Conservation (phyloP, 2,113 vertebrate species). For the Aptenodytes patagonicus region DNA sequence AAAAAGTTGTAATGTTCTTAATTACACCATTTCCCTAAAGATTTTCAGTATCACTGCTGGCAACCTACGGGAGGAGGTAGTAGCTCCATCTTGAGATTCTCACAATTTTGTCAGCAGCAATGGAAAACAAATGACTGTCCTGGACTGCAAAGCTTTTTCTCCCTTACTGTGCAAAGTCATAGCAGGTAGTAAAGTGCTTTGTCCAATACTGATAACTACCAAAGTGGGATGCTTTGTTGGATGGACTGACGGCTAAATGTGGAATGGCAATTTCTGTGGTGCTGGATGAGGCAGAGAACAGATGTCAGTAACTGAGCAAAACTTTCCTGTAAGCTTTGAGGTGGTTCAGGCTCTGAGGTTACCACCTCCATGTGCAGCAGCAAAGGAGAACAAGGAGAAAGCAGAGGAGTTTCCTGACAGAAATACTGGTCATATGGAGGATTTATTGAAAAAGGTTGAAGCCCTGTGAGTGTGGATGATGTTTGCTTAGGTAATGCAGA, state of each 20-base stretch:
- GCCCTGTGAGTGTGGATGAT: neutral
- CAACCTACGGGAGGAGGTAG: neutral
- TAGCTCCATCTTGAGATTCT: neutral
- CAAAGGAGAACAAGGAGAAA: neutral
- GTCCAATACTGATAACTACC: no score
- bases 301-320: neutral
- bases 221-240: neutral
- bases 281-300: neutral
- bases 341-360: neutral
- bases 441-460: neutral
- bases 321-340: neutral
- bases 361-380: neutral
- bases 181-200: neutral
- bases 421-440: neutral
- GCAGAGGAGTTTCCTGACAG: neutral
- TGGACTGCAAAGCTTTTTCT: neutral
- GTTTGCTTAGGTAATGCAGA: neutral
- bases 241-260: neutral
- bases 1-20: neutral
- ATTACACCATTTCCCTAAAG: neutral
- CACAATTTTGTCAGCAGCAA: neutral
- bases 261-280: neutral
- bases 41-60: neutral
- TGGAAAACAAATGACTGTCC: neutral
- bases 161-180: neutral